A percentile compares a stretch with the other conserved stretches of the same genome.
These are phyloP conservation scores for Operophtera brumata DNA, from an alignment of 2,888 invertebrate species.

Conservation along the genomic window DNA sequence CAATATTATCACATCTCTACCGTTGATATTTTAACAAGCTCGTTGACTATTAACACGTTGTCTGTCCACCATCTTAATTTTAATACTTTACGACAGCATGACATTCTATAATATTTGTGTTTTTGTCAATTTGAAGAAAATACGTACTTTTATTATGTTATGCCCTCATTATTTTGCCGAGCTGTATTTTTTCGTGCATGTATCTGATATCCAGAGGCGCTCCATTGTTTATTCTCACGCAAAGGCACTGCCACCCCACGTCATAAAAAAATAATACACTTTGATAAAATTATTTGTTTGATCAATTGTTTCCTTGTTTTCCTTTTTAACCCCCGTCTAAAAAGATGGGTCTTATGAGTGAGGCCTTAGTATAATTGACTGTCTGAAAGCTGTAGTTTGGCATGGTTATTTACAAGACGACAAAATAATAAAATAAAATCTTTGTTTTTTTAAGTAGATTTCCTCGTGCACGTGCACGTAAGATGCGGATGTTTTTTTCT, in stretches of 20 bases:
- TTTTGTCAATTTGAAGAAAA: constrained; percentile 8
- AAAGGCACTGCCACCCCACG: constrained; percentile 26
- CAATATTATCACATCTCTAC: not conserved
- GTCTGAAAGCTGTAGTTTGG: too few relatives aligned
- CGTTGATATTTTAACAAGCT: constrained; percentile 18
- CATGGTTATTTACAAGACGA: too few relatives aligned
- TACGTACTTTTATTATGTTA: constrained; percentile 5
- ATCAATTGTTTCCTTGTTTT: constrained; percentile 30
- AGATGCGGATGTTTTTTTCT: too few relatives aligned
- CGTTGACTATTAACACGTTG: constrained; percentile 12
- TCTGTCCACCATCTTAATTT: constrained; percentile 13
- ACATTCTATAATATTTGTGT: constrained; percentile 4
- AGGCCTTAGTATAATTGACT: too few relatives aligned
- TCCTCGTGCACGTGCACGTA: too few relatives aligned
- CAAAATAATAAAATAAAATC: too few relatives aligned
- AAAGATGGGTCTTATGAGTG: too few relatives aligned
- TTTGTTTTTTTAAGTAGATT: too few relatives aligned
- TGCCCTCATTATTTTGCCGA: constrained; percentile 13
- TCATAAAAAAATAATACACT: constrained; percentile 34
- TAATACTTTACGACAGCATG: constrained; percentile 9
- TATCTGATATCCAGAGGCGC: constrained; percentile 19
- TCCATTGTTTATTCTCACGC: constrained; percentile 30
- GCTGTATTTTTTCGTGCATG: constrained; percentile 24
- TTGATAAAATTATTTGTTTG: constrained; percentile 27
- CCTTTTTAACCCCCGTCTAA: not conserved